Evolutionary conservation across 35 echinoderm and acorn worm species (phyloP), one percentile per base, ranked within the genome.

Genomic region (Holothuria glaberrima): DNA sequence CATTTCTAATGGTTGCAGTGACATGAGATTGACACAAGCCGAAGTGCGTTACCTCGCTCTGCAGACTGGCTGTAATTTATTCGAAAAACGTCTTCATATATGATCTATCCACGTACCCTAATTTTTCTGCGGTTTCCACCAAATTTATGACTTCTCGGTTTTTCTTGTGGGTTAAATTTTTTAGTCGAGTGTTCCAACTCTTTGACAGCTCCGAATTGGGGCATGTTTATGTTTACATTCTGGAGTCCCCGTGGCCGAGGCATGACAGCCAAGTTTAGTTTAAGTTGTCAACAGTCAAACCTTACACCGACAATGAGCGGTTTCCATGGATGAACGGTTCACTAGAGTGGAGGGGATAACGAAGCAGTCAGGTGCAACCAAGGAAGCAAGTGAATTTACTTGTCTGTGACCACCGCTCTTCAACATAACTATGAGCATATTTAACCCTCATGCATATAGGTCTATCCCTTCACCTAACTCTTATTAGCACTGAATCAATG

Each of bases 191-290:
- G 41, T 48, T 80, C 52, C 38, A 41, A 22, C 46, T 80, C 76
- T n/a, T 63, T 63, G 80, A 84, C 80, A 84, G 80, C 59, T 59
- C 12, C 21, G n/a, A 84, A 84, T 46, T 84, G 59, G 80, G 80
- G 27, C 80, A 84, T 84, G 59, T 84, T 84, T 84, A 84, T 84
- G 80, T 84, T 84, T 84, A 84, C 31, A 33, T 84, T 84, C 21
- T 33, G 80, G 80, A 84, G 80, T 84, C 80, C 80, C 59, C 30
- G 10, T 84, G 80, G 59, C 80, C 80, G 56, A 84, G 52, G 52
- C 58, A 21, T 84, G 80, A 84, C 80, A 84, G 59, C 54, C 21
- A 60, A 48, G 80, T 84, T 84, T 84, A 61, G 80, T 63, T 84
- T 30, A 48, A 84, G 54, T 84, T 84, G 80, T 84, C 80, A 84